Conservation (phyloP, 2,888 invertebrate species). For the Metellina segmentata region DNA sequence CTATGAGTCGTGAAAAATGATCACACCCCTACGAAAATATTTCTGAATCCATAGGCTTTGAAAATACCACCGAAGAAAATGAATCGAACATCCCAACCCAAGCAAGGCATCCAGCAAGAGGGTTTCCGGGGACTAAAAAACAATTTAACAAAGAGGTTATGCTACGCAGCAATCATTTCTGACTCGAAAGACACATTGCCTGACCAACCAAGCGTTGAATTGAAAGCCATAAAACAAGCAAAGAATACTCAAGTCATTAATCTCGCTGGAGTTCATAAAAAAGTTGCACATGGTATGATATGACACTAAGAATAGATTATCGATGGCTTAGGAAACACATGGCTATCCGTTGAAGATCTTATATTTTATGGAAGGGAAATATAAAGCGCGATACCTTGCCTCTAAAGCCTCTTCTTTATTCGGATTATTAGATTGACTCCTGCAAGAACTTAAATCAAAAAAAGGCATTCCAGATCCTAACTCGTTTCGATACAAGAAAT, state of each 20-base stretch:
- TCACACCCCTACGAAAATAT: not conserved
- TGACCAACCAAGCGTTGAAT: conserved; percentile 50
- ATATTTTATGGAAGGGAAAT: not conserved
- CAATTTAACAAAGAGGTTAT: conserved; percentile 61
- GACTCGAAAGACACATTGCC: conserved; percentile 58
- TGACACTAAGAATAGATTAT: conserved; percentile 71
- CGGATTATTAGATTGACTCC: not conserved
- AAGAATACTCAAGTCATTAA: conserved; percentile 56
- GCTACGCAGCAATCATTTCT: conserved; percentile 45
- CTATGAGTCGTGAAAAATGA: not conserved
- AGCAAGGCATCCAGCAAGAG: not conserved
- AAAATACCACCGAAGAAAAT: not conserved
- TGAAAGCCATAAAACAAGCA: conserved; percentile 67
- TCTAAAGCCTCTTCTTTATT: not conserved
- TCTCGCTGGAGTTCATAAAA: conserved; percentile 55
- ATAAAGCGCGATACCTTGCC: not conserved
- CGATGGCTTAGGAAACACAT: conserved; percentile 50
- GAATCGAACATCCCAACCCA: conserved; percentile 1
- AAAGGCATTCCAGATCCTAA: not conserved
- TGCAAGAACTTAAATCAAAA: not conserved
- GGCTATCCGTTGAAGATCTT: conserved; percentile 27
- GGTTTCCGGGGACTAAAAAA: conserved; percentile 38
- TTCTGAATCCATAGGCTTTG: no score
- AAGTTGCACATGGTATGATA: conserved; percentile 57
- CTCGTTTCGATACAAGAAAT: not conserved